Evolutionary conservation across 2,888 invertebrate genomes (phyloP), one percentile per base, ranked within the genome.

Genomic region (Nomada fucata): DNA sequence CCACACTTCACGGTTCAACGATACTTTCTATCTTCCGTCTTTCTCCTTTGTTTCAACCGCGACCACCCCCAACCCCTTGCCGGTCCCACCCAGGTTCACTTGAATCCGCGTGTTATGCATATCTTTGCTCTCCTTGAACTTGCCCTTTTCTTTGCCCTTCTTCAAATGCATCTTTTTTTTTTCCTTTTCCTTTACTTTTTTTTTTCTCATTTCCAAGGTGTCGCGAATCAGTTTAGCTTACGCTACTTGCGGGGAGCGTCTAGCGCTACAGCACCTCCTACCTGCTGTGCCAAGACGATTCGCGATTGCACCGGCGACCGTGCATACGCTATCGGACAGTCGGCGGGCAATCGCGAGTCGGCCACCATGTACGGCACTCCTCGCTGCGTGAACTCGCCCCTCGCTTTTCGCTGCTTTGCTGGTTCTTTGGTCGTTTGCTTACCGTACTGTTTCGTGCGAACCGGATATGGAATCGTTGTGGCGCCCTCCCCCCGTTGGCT

Each of bases 401-500:
- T 47, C 15, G 10, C 47, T 47, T 47, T 47, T 47, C 47, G 13
- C 47, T 47, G 47, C 47, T 47, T 1, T 47, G 55, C 55, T 60
- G 29, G 61, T 65, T 76, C 57, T 71, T 79, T 72, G 76, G 83
- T 82, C 52, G n/a, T 83, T 91, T 91, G 95, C 98, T 97, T 97
- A 99, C 99, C 98, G 95, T 98, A 99, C 96, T 98, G 98, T 94
- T 98, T 98, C 71, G 99, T 99, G 94, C 98, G 96, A 90, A 98
- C 98, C 87, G 98, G 97, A 88, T 98, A 97, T 18, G 98, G 97
- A 55, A 98, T 98, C 20, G 99, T 99, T 74, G 98, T 98, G 50
- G 98, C 98, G 20, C 99, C 99, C 94, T 98, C 99, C 15, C 99
- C 99, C 86, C 97, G 95, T 91, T 97, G 97, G 20, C 98, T 98